Base-by-base conservation (phyloP, 2,113 vertebrate genomes). In the Columba livia region DNA sequence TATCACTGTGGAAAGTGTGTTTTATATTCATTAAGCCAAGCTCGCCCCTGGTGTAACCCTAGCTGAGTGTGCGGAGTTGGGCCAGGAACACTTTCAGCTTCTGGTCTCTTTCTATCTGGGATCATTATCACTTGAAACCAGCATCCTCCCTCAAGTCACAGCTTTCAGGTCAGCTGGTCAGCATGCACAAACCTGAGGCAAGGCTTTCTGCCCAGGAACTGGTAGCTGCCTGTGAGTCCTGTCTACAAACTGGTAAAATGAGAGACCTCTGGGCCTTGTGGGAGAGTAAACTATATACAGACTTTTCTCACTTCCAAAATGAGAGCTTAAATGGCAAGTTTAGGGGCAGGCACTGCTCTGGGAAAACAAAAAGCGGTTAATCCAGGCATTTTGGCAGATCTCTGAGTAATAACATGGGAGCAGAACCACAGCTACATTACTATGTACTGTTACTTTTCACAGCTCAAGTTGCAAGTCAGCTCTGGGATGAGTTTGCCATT, bases 191-290 rank as follows among this genome's bases (percentile, higher is more conserved):
- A 88, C 10, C 0, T 72, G 83, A 93, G 82, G 77, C 85, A 89
- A 92, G 0, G 0, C 44, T 85, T 85, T 72, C 56, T 74, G 15
- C 42, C 32, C 40, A 26, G 80, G 74, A 58, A 71, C 4, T 50
- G 90, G 92, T 82, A 91, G 90, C 84, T 93, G 93, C 50, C 61
- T 50, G 21, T 38, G 83, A 90, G 72, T 82, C 79, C 65, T 9
- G 6, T 81, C 90, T 88, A 57, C 85, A 84, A 23, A 78, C 9
- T 24, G 65, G 88, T 86, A 90, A 96, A 95, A 53, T 0, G 13
- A 96, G 93, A 95, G 48, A 64, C 81, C 74, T 86, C 73, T 81
- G 94, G 75, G 88, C 0, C 0, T 61, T 95, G 92, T 69, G 60
- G 64, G 69, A 88, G 75, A 74, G 21, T 44, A 71, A 90, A 71